A percentile compares a stretch with the other conserved stretches of the same genome.
These are phyloP conservation scores for Drosophila paramelanica DNA, from an alignment of 2,888 invertebrate genomes.

Conservation along the genomic window DNA sequence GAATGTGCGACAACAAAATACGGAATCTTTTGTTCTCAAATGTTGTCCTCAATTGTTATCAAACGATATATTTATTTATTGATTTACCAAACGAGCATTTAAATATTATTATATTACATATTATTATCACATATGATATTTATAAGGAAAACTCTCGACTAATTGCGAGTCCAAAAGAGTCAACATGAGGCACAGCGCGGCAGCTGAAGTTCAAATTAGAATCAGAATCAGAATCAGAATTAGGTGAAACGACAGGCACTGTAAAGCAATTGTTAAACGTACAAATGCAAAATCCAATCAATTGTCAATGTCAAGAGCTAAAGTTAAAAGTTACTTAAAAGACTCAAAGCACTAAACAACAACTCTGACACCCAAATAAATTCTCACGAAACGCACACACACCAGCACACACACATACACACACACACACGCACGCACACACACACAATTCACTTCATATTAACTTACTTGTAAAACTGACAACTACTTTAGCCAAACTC, in stretches of 20 bases:
- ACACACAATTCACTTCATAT: slow-evolving; percentile 15
- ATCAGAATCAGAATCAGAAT: slow-evolving; percentile 52
- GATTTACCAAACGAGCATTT: slow-evolving; percentile 68
- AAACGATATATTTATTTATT: slow-evolving; percentile 70
- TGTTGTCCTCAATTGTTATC: slow-evolving; percentile 76
- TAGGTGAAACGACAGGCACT: slow-evolving; percentile 52
- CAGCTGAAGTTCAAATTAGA: slow-evolving; percentile 68
- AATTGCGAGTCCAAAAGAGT: slow-evolving; percentile 32
- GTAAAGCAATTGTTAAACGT: slow-evolving; percentile 54
- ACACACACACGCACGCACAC: not conserved
- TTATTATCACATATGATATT: slow-evolving; percentile 40
- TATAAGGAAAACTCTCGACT: slow-evolving; percentile 39
- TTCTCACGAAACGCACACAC: slow-evolving; percentile 4
- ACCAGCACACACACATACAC: slow-evolving; percentile 5
- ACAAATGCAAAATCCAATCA: slow-evolving; percentile 14
- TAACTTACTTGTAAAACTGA: slow-evolving; percentile 26
- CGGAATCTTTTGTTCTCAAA: slow-evolving; percentile 76
- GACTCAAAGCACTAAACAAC: slow-evolving; percentile 9
- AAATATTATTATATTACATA: slow-evolving; percentile 52
- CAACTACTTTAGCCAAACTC: slow-evolving; percentile 15
- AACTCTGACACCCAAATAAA: slow-evolving; percentile 6
- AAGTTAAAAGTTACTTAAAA: slow-evolving; percentile 19
- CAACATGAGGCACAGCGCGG: slow-evolving; percentile 37
- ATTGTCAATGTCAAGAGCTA: slow-evolving; percentile 27
- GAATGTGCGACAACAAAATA: slow-evolving; percentile 69